These are phyloP conservation scores for Sardinella longiceps DNA, from an alignment of 2,797 vertebrate genomes.

Conservation along the genomic window DNA sequence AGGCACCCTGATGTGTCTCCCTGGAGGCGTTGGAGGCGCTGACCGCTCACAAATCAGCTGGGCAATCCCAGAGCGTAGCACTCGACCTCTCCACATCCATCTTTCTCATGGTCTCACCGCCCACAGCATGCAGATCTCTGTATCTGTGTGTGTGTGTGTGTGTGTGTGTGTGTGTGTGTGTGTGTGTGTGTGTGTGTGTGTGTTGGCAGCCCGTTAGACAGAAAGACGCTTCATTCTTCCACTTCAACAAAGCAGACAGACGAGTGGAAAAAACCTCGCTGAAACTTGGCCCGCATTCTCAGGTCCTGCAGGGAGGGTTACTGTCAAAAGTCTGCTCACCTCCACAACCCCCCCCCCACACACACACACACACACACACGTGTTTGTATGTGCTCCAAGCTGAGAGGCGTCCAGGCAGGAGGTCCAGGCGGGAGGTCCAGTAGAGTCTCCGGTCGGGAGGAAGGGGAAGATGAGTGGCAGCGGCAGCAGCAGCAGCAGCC, in stretches of 20 bases:
- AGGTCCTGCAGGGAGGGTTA: neutral
- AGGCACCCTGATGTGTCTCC: neutral
- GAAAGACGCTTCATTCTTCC: neutral
- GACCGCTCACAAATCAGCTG: neutral
- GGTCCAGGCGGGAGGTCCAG: slow-evolving; percentile 1
- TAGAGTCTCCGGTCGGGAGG: neutral
- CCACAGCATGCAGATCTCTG: neutral
- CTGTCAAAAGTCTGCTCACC: neutral
- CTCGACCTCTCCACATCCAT: neutral
- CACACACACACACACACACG: neutral
- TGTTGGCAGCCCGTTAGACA: neutral
- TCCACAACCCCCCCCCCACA: neutral
- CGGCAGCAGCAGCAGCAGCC: neutral
- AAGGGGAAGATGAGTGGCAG: neutral
- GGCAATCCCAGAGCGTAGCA: neutral
- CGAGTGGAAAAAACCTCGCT: neutral
- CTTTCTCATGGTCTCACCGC: neutral
- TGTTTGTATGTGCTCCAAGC: slow-evolving; percentile 5
- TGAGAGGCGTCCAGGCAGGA: neutral
- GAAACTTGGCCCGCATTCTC: neutral
- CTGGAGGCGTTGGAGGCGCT: neutral
- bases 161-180: neutral
- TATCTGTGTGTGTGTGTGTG: neutral
- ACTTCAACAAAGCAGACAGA: slow-evolving; percentile 9
- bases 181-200: neutral